These are phyloP conservation scores for Ormyrus labotus DNA, from an alignment of 2,888 invertebrate genomes.

Conservation along the genomic window DNA sequence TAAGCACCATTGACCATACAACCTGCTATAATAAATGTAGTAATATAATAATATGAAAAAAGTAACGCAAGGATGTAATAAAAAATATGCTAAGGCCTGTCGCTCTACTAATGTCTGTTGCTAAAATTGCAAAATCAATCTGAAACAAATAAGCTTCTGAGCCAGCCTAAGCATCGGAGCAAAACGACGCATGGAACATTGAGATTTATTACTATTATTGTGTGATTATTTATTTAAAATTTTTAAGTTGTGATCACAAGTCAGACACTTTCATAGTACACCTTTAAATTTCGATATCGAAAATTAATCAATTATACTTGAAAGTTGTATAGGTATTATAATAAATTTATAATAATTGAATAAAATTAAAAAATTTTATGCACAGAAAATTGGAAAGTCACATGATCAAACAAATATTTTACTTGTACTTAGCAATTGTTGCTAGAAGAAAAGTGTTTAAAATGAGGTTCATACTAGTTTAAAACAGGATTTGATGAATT, in stretches of 20 bases:
- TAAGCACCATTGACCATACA: slow-evolving; percentile 57
- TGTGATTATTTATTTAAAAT: slow-evolving; percentile 20
- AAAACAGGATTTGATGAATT: neutral
- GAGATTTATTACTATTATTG: slow-evolving; percentile 42
- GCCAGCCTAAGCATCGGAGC: slow-evolving; percentile 64
- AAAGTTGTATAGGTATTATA: too few species aligned
- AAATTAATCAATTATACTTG: too few species aligned
- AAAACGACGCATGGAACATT: slow-evolving; percentile 52
- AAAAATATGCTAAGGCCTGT: slow-evolving; percentile 63
- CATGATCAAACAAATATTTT: neutral
- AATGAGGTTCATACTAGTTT: neutral
- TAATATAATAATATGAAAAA: slow-evolving; percentile 29
- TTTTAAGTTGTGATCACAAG: slow-evolving; percentile 34
- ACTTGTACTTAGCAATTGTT: neutral
- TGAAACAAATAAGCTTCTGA: slow-evolving; percentile 66
- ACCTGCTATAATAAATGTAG: slow-evolving; percentile 38
- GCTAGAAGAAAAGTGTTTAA: neutral
- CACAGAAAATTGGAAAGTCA: slow-evolving; percentile 36
- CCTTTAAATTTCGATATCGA: neutral
- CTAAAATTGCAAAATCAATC: slow-evolving; percentile 66
- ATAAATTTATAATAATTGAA: neutral
- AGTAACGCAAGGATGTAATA: slow-evolving; percentile 47
- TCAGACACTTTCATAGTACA: slow-evolving; percentile 30
- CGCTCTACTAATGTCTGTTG: slow-evolving; percentile 61
- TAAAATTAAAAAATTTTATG: neutral